Percentiles rank a stretch among this genome's conserved stretches.
Evolutionary conservation across 2,113 vertebrate species (phyloP).

Genomic region (Mus musculus): DNA sequence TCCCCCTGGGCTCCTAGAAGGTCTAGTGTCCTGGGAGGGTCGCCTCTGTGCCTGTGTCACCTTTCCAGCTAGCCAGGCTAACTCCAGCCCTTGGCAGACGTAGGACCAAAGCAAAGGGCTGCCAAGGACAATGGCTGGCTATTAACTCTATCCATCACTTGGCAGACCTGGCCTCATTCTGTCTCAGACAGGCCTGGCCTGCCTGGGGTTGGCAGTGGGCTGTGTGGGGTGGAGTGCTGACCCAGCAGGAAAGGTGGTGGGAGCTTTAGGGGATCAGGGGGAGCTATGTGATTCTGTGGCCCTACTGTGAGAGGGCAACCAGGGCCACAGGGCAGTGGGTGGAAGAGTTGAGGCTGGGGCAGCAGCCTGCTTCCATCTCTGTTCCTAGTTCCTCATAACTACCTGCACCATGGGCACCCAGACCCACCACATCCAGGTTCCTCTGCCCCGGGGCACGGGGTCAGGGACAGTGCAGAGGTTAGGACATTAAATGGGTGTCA

Average conservation of each 20-base stretch:
- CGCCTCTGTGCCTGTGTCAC: not conserved
- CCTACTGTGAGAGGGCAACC: not conserved
- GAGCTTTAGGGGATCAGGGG: not conserved
- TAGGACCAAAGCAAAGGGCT: not conserved
- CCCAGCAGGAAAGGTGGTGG: not conserved
- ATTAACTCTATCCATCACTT: constrained; percentile 35
- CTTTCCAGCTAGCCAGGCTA: not conserved
- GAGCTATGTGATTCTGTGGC: not conserved
- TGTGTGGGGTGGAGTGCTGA: not conserved
- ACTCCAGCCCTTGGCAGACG: not conserved
- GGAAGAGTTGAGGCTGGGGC: not conserved
- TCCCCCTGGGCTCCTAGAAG: not conserved
- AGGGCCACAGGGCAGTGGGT: not conserved
- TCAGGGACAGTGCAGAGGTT: not conserved
- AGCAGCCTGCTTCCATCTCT: not conserved
- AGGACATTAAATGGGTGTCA: rapidly evolving
- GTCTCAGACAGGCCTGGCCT: constrained; percentile 37
- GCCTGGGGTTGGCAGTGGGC: not conserved
- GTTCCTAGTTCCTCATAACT: not conserved
- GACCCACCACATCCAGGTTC: not conserved
- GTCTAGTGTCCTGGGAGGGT: not conserved
- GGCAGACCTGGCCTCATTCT: constrained; percentile 56
- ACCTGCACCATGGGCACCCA: not conserved
- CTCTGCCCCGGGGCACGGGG: too few relatives aligned
- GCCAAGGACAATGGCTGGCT: constrained; percentile 9